Evolutionary conservation across 2,888 invertebrate genomes (phyloP).

Genomic region (Pseudococcus longispinus): DNA sequence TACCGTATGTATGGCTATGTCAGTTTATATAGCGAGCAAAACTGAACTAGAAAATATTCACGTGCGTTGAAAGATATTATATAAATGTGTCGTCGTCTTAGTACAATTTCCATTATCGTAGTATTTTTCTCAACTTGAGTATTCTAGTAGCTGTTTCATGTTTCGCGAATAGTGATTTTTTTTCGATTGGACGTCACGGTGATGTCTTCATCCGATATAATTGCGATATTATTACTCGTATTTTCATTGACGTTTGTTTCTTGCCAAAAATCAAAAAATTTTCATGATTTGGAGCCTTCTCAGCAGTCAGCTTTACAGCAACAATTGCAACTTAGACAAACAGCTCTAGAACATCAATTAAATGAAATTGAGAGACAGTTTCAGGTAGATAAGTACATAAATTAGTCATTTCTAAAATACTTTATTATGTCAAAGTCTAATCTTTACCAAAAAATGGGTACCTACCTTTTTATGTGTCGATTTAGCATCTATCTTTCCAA

Average conservation of each 20-base stretch:
- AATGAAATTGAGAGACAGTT: slow-evolving; percentile 59
- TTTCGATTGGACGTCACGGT: neutral
- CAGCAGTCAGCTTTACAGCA: slow-evolving; percentile 61
- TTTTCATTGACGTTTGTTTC: neutral
- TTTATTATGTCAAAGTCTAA: too few species aligned
- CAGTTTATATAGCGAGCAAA: slow-evolving; percentile 44
- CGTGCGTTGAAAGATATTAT: slow-evolving; percentile 16
- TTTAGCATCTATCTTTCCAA: too few species aligned
- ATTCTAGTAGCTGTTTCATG: neutral
- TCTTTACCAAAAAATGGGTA: too few species aligned
- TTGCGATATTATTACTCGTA: neutral
- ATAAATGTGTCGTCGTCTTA: neutral
- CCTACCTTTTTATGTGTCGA: too few species aligned
- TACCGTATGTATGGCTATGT: neutral
- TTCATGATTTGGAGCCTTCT: slow-evolving; percentile 60
- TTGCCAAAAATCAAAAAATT: slow-evolving; percentile 23
- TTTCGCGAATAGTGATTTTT: slow-evolving; percentile 15
- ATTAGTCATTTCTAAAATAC: neutral
- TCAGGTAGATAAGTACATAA: slow-evolving; percentile 55
- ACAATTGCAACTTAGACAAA: slow-evolving; percentile 61
- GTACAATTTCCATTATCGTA: neutral
- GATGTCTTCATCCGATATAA: neutral
- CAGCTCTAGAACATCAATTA: slow-evolving; percentile 62
- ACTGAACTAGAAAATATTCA: slow-evolving; percentile 42
- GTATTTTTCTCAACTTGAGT: neutral